Evolutionary conservation across 2,113 vertebrate species (phyloP).

Genomic region (Thomomys bottae): DNA sequence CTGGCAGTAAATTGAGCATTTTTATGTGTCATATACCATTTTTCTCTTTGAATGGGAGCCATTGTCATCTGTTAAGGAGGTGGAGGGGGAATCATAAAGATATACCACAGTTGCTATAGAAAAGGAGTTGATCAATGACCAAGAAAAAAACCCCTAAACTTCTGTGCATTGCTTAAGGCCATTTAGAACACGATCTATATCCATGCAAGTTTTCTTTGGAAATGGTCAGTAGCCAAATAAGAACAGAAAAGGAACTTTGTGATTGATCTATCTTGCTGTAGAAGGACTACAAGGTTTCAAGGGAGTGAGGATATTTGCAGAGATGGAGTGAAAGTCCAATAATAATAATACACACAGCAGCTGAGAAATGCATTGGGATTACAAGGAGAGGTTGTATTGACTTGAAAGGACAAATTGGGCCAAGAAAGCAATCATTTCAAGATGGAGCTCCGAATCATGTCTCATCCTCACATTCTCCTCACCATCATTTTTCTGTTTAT

Average conservation of each 20-base stretch:
- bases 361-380: neutral
- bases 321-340: constrained; percentile 17
- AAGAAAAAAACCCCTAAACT: constrained; percentile 1
- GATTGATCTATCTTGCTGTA: neutral
- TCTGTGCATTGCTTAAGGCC: neutral
- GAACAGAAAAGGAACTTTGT: neutral
- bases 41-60: constrained; percentile 8
- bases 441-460: neutral
- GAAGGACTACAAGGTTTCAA: neutral
- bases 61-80: neutral
- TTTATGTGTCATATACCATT: neutral
- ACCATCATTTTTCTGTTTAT: neutral
- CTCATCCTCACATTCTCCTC: neutral
- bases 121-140: neutral
- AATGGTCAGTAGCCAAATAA: neutral
- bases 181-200: neutral
- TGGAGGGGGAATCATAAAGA: neutral
- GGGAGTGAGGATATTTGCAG: neutral
- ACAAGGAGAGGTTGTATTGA: neutral
- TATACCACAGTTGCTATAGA: neutral
- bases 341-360: neutral
- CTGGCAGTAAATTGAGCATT: neutral
- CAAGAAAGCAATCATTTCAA: neutral
- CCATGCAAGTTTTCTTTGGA: neutral
- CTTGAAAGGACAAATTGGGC: neutral